phyloP scores from a whole-genome alignment of 2,797 vertebrate species.

The Carapus acus region DNA sequence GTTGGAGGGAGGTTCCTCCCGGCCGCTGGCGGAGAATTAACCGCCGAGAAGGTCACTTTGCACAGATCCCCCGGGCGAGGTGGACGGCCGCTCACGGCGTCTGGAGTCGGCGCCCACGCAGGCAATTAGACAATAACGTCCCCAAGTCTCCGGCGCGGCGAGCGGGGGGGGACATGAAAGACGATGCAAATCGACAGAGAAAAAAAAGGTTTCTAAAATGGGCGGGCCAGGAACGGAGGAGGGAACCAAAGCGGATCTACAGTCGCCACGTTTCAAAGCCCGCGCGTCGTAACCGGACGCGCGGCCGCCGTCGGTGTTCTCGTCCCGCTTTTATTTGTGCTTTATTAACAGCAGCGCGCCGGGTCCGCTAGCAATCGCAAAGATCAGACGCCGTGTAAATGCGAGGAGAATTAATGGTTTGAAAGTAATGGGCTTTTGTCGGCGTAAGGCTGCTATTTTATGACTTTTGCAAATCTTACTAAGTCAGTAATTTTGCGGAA shows the following conservation, averaged over 20 bases:
- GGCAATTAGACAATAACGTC: slow-evolving; percentile 38
- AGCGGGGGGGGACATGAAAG: slow-evolving; percentile 6
- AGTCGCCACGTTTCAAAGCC: slow-evolving; percentile 1
- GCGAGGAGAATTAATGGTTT: slow-evolving; percentile 43
- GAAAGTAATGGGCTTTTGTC: slow-evolving; percentile 26
- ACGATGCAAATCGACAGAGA: neutral
- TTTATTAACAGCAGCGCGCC: slow-evolving; percentile 26
- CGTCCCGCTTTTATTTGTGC: slow-evolving; percentile 8
- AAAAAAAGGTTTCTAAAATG: slow-evolving; percentile 9
- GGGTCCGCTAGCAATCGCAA: slow-evolving; percentile 22
- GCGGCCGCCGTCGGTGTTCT: neutral
- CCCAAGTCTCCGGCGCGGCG: slow-evolving; percentile 1
- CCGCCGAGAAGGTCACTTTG: slow-evolving; percentile 61
- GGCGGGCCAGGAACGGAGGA: slow-evolving; percentile 1
- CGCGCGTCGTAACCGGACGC: neutral
- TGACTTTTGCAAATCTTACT: slow-evolving; percentile 15
- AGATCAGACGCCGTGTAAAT: slow-evolving; percentile 34
- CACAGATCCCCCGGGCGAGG: slow-evolving; percentile 30
- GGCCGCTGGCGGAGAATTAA: slow-evolving; percentile 51
- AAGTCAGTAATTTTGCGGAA: slow-evolving; percentile 20
- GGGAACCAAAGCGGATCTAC: neutral
- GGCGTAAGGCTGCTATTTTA: slow-evolving; percentile 36
- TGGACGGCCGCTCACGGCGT: slow-evolving; percentile 38
- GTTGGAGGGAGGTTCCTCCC: too few relatives aligned
- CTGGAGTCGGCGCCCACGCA: slow-evolving; percentile 1